phyloP scores from a whole-genome alignment of 2,113 vertebrate genomes.

The Andinoacara biseriatus region DNA sequence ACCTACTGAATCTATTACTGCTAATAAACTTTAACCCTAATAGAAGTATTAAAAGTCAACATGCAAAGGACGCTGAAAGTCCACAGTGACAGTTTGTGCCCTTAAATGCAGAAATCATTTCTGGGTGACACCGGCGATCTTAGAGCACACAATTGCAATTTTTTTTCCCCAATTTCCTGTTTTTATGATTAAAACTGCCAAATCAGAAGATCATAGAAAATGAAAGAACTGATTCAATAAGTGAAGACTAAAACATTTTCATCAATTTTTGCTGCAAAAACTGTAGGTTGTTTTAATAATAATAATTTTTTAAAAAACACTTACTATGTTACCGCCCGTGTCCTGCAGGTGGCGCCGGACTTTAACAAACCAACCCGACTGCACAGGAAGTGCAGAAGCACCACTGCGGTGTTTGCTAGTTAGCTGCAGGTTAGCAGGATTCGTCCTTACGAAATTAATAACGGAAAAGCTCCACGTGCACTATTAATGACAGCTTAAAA shows the following conservation, averaged over 20 bases:
- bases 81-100: neutral
- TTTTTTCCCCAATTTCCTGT: neutral
- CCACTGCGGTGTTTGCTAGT: constrained; percentile 17
- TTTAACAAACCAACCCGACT: constrained; percentile 26
- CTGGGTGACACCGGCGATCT: neutral
- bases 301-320: neutral
- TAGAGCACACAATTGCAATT: neutral
- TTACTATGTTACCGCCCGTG: neutral
- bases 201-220: neutral
- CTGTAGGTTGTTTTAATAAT: neutral
- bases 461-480: neutral
- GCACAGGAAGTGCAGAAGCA: constrained; percentile 66
- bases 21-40: neutral
- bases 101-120: too few species aligned
- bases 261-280: neutral
- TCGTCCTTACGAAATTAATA: neutral
- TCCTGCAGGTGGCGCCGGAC: constrained; percentile 67
- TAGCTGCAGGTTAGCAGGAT: constrained; percentile 34
- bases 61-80: neutral
- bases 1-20: neutral
- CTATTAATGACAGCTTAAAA: neutral
- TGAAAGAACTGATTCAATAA: neutral
- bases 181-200: neutral
- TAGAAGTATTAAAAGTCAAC: neutral
- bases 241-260: neutral